phyloP scores from a whole-genome alignment of 1,140 invertebrate genomes.

The Ptiloglossa arizonensis region DNA sequence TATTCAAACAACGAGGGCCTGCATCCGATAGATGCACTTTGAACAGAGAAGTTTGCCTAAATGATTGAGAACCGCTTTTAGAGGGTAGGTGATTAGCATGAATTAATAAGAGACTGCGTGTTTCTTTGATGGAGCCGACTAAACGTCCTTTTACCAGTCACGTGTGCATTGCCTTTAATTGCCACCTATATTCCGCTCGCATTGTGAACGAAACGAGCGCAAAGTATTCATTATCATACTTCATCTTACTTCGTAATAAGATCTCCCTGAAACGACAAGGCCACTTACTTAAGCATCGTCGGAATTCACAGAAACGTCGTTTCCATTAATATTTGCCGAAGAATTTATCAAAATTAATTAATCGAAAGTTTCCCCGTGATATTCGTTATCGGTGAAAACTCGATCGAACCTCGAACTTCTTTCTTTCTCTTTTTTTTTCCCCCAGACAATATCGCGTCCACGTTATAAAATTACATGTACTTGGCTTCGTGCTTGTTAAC shows the following conservation, averaged over 20 bases:
- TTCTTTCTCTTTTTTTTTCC: too few species aligned
- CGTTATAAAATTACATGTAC: too few species aligned
- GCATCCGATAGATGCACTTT: too few species aligned
- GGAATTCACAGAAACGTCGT: not conserved
- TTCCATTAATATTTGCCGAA: not conserved
- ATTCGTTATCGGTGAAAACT: too few species aligned
- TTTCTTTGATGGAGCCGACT: slow-evolving; percentile 61
- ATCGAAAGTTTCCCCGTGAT: too few species aligned
- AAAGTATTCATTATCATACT: slow-evolving; percentile 17
- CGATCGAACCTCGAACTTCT: too few species aligned
- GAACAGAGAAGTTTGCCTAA: not conserved
- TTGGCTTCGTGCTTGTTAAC: too few species aligned
- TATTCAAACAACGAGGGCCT: too few species aligned
- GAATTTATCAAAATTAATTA: not conserved
- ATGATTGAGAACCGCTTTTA: slow-evolving; percentile 39
- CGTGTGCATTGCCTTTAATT: slow-evolving; percentile 15
- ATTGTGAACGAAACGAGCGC: slow-evolving; percentile 7
- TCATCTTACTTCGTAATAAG: not conserved
- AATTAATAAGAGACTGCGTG: slow-evolving; percentile 51
- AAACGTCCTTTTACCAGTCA: slow-evolving; percentile 30
- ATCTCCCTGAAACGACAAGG: not conserved
- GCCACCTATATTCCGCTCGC: slow-evolving; percentile 16
- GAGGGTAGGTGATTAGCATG: slow-evolving; percentile 55
- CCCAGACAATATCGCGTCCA: too few species aligned
- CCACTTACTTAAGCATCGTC: not conserved